Conservation (phyloP, 2,888 invertebrate species). For the Biston betularia region DNA sequence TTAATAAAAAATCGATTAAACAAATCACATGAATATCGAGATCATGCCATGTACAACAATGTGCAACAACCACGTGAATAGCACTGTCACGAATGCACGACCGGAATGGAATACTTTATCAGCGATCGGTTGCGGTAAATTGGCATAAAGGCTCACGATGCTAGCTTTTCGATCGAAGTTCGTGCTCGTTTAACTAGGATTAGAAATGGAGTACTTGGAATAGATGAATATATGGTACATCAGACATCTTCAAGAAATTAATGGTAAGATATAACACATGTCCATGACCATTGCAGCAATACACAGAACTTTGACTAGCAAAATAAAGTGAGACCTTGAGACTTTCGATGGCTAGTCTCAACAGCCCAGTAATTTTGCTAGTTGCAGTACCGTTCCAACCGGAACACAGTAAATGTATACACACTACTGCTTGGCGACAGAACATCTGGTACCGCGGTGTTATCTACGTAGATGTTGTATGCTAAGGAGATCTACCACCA, state of each 20-base stretch:
- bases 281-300: too few species aligned
- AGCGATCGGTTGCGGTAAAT: slow-evolving; percentile 39
- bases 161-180: slow-evolving; percentile 15
- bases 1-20: slow-evolving; percentile 8
- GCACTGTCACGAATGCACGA: slow-evolving; percentile 44
- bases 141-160: slow-evolving; percentile 38
- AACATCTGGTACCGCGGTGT: too few species aligned
- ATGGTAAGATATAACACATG: too few species aligned
- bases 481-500: not conserved
- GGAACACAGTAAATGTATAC: too few species aligned
- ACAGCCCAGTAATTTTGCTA: too few species aligned
- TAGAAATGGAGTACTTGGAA: not conserved
- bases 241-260: not conserved
- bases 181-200: slow-evolving; percentile 5
- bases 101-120: slow-evolving; percentile 32
- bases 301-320: too few species aligned
- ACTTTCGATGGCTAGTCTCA: too few species aligned
- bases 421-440: too few species aligned
- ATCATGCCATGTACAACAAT: slow-evolving; percentile 27
- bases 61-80: slow-evolving; percentile 40
- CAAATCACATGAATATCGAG: slow-evolving; percentile 23
- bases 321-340: too few species aligned
- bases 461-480: too few species aligned
- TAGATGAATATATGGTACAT: not conserved
- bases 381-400: too few species aligned